phyloP scores from a whole-genome alignment of 2,113 vertebrate species.

The Barbus barbus region DNA sequence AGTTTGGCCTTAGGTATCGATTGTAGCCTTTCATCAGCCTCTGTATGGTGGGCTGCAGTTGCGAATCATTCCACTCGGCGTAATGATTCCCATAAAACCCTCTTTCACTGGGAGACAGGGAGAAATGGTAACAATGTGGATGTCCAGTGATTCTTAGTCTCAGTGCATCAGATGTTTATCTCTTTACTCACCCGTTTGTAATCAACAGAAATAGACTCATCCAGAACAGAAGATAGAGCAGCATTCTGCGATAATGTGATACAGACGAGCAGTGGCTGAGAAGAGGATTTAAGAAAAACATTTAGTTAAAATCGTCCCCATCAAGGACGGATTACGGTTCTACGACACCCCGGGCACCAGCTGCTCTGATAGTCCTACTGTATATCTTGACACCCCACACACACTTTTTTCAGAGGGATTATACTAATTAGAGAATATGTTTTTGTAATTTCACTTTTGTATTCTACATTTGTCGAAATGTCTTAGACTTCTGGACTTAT shows the following conservation, averaged over 20 bases:
- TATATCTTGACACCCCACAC: background rate
- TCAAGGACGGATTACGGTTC: background rate
- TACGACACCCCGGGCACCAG: background rate
- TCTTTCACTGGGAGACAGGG: constrained; percentile 63
- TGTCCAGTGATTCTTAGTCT: background rate
- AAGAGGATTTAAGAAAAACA: constrained; percentile 13
- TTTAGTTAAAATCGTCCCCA: background rate
- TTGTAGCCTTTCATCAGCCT: constrained; percentile 91
- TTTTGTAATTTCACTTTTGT: background rate
- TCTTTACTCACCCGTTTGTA: constrained; percentile 41
- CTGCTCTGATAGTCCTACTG: background rate
- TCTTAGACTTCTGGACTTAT: background rate
- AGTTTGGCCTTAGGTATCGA: constrained; percentile 88
- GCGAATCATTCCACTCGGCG: constrained; percentile 67
- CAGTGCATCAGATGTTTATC: background rate
- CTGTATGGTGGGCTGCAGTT: constrained; percentile 85
- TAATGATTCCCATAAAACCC: constrained; percentile 60
- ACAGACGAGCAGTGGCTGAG: background rate
- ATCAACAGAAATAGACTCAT: background rate
- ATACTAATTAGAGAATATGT: background rate
- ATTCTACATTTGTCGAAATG: background rate
- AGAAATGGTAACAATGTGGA: background rate
- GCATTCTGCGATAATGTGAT: constrained; percentile 15
- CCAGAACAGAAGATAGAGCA: constrained; percentile 26
- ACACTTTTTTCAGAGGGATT: background rate